Conservation (phyloP, 2,113 vertebrate species). For the Regulus satrapa region DNA sequence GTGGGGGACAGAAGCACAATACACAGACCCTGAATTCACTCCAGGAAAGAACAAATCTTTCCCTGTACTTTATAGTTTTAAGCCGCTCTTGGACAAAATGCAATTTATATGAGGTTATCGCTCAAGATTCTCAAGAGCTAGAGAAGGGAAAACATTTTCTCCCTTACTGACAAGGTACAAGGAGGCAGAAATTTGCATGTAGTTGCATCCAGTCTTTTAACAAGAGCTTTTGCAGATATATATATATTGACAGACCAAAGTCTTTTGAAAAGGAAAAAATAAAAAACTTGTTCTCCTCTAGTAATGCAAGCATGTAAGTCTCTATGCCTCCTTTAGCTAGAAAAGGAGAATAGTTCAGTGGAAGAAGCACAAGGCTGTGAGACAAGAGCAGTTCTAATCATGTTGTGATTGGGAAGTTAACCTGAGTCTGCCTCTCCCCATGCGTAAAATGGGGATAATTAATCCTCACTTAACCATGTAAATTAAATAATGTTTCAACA, state of each 20-base stretch:
- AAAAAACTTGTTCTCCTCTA: background rate
- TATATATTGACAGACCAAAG: background rate
- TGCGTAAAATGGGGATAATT: slow-evolving; percentile 62
- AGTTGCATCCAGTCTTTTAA: background rate
- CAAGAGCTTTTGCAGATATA: background rate
- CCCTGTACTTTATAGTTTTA: background rate
- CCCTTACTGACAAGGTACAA: background rate
- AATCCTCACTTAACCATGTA: slow-evolving; percentile 62
- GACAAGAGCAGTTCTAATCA: slow-evolving; percentile 25
- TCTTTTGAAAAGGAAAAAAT: background rate
- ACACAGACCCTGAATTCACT: background rate
- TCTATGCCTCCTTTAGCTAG: background rate
- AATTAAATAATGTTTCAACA: slow-evolving; percentile 63
- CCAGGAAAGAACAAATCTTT: background rate
- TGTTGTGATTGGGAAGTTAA: slow-evolving; percentile 31
- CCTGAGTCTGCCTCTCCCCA: slow-evolving; percentile 54
- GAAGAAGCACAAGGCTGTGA: background rate
- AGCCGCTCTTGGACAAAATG: background rate
- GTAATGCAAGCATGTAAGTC: background rate
- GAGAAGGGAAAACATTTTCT: background rate
- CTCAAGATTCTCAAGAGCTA: background rate
- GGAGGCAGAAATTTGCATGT: background rate
- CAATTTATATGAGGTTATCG: background rate
- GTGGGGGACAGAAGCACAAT: background rate
- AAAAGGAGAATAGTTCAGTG: background rate